Evolutionary conservation across 2,888 invertebrate species (phyloP).

Genomic region (Drosophila mercatorum): DNA sequence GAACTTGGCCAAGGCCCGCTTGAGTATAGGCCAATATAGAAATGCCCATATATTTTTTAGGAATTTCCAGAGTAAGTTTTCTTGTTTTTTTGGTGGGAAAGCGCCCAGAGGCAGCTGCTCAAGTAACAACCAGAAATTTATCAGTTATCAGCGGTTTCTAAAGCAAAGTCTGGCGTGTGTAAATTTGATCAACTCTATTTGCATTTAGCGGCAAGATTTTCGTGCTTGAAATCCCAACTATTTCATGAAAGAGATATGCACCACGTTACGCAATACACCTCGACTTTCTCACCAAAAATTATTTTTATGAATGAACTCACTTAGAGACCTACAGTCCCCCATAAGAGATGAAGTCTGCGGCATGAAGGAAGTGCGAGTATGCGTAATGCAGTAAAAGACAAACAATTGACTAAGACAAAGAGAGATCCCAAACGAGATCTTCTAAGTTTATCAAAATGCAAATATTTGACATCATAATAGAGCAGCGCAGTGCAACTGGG

Average conservation of each 20-base stretch:
- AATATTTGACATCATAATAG: slow-evolving; percentile 62
- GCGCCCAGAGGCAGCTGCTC: slow-evolving; percentile 50
- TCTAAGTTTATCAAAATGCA: slow-evolving; percentile 55
- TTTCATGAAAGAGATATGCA: slow-evolving; percentile 42
- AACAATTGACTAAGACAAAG: slow-evolving; percentile 51
- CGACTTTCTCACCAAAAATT: slow-evolving; percentile 57
- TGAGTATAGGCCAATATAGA: slow-evolving; percentile 51
- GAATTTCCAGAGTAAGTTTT: slow-evolving; percentile 28
- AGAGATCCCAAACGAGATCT: slow-evolving; percentile 35
- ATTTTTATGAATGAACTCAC: slow-evolving; percentile 74
- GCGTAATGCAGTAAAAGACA: slow-evolving; percentile 82
- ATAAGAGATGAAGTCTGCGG: not conserved
- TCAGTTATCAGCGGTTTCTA: slow-evolving; percentile 54
- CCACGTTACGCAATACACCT: slow-evolving; percentile 30
- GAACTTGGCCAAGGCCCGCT: slow-evolving; percentile 63
- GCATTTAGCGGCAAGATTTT: slow-evolving; percentile 72
- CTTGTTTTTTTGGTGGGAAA: slow-evolving; percentile 55
- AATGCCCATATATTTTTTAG: not conserved
- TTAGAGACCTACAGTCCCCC: slow-evolving; percentile 11
- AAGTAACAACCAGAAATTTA: slow-evolving; percentile 19
- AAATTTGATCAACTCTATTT: slow-evolving; percentile 66
- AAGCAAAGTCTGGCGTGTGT: slow-evolving; percentile 33
- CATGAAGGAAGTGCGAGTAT: slow-evolving; percentile 75
- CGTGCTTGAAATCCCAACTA: slow-evolving; percentile 45
- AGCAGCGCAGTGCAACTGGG: slow-evolving; percentile 62